These are phyloP conservation scores for Epicauta chinensis DNA, from an alignment of 1,140 invertebrate species.

Conservation along the genomic window DNA sequence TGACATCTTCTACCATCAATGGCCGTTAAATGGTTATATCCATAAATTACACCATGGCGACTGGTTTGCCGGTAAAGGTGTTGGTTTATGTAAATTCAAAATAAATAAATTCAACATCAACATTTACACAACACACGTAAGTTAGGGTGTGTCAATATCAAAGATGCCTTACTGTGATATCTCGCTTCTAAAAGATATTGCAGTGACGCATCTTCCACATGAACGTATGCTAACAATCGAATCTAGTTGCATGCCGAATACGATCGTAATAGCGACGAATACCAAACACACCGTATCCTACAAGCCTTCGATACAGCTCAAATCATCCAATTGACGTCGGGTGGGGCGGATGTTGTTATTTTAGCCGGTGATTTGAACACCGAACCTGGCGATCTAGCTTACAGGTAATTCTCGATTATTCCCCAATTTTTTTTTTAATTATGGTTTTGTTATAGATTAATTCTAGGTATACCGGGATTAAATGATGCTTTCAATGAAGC, in stretches of 20 bases:
- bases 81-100: constrained; percentile 73
- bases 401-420: constrained; percentile 45
- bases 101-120: constrained; percentile 65
- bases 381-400: constrained; percentile 79
- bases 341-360: constrained; percentile 71
- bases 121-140: constrained; percentile 89
- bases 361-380: constrained; percentile 92
- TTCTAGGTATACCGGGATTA: constrained; percentile 49
- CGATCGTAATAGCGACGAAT: constrained; percentile 76
- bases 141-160: too few species aligned
- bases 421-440: background rate
- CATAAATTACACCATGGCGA: constrained; percentile 96
- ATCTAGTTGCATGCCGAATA: constrained; percentile 95
- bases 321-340: constrained; percentile 80
- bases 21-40: constrained; percentile 93
- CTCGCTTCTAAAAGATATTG: too few species aligned
- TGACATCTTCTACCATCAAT: constrained; percentile 85
- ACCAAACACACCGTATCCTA: constrained; percentile 79
- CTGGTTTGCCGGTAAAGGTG: constrained; percentile 97
- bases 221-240: too few species aligned
- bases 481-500: constrained; percentile 30
- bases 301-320: constrained; percentile 93
- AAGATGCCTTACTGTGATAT: too few species aligned
- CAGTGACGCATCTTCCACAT: too few species aligned
- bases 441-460: constrained; percentile 43